Conservation (phyloP, 2,888 invertebrate genomes). For the Hoplodrina ambigua region DNA sequence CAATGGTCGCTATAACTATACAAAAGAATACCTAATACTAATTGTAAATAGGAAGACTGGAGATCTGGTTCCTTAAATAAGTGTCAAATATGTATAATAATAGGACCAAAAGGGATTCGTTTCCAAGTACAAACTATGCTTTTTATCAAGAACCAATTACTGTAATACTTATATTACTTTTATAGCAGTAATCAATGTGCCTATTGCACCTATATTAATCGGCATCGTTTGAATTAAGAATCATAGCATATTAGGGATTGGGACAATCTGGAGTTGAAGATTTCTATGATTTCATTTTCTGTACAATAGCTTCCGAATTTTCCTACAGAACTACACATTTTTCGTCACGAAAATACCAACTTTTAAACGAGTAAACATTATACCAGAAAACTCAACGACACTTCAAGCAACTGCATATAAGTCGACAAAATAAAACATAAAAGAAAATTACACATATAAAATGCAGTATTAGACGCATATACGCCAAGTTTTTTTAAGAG, state of each 20-base stretch:
- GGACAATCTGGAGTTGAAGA: no score
- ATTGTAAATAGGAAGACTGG: no score
- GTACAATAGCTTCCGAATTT: slow-evolving; percentile 2
- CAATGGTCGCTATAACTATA: no score
- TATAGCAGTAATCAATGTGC: not conserved
- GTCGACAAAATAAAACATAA: slow-evolving; percentile 44
- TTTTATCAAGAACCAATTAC: no score
- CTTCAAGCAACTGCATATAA: slow-evolving; percentile 35
- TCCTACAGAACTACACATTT: not conserved
- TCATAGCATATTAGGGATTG: no score
- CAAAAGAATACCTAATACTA: no score
- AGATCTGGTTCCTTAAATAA: no score
- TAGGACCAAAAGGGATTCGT: no score
- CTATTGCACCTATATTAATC: not conserved
- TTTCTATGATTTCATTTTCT: not conserved
- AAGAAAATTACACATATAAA: slow-evolving; percentile 40
- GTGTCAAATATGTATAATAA: no score
- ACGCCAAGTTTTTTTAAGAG: slow-evolving; percentile 68
- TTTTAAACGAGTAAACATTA: slow-evolving; percentile 38
- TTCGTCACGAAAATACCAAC: not conserved
- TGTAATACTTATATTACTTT: not conserved
- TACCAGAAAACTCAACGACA: slow-evolving; percentile 33
- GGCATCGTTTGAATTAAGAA: no score
- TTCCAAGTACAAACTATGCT: no score
- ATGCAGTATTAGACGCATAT: slow-evolving; percentile 57